Base-by-base conservation (phyloP, 2,888 invertebrate genomes). In the Nasonia oneida region DNA sequence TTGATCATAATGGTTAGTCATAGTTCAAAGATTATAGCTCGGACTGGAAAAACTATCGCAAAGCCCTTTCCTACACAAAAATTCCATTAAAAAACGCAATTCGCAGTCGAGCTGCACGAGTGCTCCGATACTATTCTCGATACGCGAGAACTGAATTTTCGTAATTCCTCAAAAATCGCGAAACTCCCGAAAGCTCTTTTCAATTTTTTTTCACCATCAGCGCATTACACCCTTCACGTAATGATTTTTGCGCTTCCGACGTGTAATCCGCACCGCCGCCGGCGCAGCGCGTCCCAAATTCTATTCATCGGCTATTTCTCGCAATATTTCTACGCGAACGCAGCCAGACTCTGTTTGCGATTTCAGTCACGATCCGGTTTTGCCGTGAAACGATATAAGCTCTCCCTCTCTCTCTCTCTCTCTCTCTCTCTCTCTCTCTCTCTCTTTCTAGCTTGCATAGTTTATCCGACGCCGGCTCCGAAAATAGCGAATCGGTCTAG, bases 351-450 rank as follows among this genome's bases (percentile, higher is more conserved):
- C 80, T 80, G 80, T 82, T 86, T 81, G 84, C 67, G 74, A 86
- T 82, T 86, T 74, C 75, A 70, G 86, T 84, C 81, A 75, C 75
- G 81, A 86, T 84, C 67, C 84, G 86, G 81, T 82, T 86, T 86
- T 86, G 75, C 84, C 78, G 78, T 53, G 77, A 73, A 80, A 76
- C 83, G 74, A 71, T 76, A 73, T 84, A 79, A 76, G 70, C 77
- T 75, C 67, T 3, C 37, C 47, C 37, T 47, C 64, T 15, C 67
- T 50, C 75, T 50, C 33, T 57, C 67, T 50, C 75, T 50, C 33
- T 57, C 5, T 29, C 67, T 3, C 37, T 37, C 37, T 47, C 64
- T 15, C 77, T 75, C 67, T 3, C 37, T 37, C 37, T 47, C 64
- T 15, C 67, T 50, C 75, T 50, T 42, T 57, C 5, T 29, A 75